Base-by-base conservation (phyloP, 2,888 invertebrate species). In the Chymomyza caudatula region DNA sequence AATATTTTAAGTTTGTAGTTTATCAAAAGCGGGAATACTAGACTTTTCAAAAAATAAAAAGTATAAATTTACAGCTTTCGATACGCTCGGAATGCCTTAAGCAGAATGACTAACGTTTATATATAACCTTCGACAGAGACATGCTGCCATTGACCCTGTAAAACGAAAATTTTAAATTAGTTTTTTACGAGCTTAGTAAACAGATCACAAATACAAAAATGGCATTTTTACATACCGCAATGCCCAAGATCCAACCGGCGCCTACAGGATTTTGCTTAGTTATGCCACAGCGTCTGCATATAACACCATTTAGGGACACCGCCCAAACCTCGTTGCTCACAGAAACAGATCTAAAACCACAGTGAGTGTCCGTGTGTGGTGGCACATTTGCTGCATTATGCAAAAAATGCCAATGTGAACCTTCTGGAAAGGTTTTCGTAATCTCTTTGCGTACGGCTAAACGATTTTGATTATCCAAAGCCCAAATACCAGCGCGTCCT, bases 391-490 rank as follows among this genome's bases (percentile, higher is more conserved):
- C 92, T 89, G 93, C 92, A 61, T 92, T 91, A 3, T 91, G 91
- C 60, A 94, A 88, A 87, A 93, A 92, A 90, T 95, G 95, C 97
- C 97, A 97, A 84, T 95, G 93, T 22, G 95, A 95, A 25, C 97
- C 97, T 88, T 95, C 96, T 0, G 95, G 96, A 78, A 94, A 95
- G 37, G 94, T 92, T 37, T 92, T 91, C 2, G 94, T 94, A 57
- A 97, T 93, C 86, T 95, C 95, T 65, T 94, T 94, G 61, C 97
- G 93, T 6, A 96, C 94, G 77, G 94, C 95, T 62, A 97, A 89
- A 63, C 92, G 92, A 29, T 95, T 95, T 72, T 92, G 92, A 20
- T 93, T 92, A 77, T 97, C 95, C 25, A 97, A 89, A 0, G 94
- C 96, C 96, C 97, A 97, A 5, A 97, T 94, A 0, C 94, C 93